These are phyloP conservation scores for Trachops cirrhosus DNA, from an alignment of 2,797 vertebrate species.

Conservation along the genomic window DNA sequence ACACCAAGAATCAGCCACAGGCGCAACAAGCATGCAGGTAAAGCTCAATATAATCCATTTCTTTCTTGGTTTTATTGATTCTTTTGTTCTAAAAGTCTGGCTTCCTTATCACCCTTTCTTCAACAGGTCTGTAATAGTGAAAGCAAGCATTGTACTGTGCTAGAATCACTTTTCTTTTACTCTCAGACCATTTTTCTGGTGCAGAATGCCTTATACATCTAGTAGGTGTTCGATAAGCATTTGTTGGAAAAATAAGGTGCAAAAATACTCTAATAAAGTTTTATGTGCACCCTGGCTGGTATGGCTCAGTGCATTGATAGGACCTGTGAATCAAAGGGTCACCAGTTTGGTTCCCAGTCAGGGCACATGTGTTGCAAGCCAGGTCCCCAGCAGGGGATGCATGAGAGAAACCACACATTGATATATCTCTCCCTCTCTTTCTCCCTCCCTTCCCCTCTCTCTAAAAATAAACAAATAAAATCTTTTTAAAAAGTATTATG, in stretches of 20 bases:
- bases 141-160: neutral
- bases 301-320: too few species aligned
- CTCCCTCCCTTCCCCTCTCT: too few species aligned
- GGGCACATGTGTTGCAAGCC: too few species aligned
- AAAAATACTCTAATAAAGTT: neutral
- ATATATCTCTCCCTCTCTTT: too few species aligned
- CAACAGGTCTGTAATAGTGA: neutral
- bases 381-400: too few species aligned
- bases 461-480: too few species aligned
- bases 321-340: too few species aligned
- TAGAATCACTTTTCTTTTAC: neutral
- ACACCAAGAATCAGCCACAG: conserved; percentile 91
- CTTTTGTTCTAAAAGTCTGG: conserved; percentile 12
- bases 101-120: neutral
- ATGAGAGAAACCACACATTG: too few species aligned
- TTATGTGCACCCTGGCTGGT: neutral
- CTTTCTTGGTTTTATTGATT: conserved; percentile 11
- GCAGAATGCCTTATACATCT: neutral
- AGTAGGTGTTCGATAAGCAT: neutral
- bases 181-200: neutral
- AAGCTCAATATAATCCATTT: neutral
- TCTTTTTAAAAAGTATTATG: neutral
- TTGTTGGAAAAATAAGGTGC: neutral
- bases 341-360: too few species aligned
- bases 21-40: conserved; percentile 97